Conservation (phyloP, 2,113 vertebrate species). For the Sapayoa aenigma region DNA sequence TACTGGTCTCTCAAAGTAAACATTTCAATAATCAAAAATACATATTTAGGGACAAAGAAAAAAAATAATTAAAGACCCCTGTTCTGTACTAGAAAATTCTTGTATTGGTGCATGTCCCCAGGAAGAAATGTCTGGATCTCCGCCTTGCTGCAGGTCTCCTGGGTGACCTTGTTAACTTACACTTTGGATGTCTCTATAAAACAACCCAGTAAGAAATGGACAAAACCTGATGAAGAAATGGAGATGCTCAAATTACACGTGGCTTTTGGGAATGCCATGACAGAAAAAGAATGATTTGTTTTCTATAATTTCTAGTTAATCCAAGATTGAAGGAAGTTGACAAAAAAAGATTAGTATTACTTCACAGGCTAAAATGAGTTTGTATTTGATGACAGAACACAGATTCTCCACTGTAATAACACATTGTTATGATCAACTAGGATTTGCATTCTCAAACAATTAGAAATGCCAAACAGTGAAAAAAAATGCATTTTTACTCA, state of each 20-base stretch:
- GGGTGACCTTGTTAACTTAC: neutral
- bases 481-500: neutral
- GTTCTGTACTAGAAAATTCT: neutral
- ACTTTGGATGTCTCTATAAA: neutral
- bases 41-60: neutral
- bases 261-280: neutral
- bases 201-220: neutral
- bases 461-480: neutral
- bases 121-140: neutral
- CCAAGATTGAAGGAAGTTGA: neutral
- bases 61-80: neutral
- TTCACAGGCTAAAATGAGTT: neutral
- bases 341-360: neutral
- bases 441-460: neutral
- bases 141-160: neutral
- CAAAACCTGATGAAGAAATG: neutral
- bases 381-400: neutral
- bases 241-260: neutral
- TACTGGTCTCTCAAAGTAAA: neutral
- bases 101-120: neutral
- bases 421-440: neutral
- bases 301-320: neutral
- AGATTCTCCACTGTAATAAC: neutral
- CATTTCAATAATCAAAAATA: neutral
- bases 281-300: neutral